phyloP scores from a whole-genome alignment of 2,888 invertebrate genomes.

The Bimastos eiseni region DNA sequence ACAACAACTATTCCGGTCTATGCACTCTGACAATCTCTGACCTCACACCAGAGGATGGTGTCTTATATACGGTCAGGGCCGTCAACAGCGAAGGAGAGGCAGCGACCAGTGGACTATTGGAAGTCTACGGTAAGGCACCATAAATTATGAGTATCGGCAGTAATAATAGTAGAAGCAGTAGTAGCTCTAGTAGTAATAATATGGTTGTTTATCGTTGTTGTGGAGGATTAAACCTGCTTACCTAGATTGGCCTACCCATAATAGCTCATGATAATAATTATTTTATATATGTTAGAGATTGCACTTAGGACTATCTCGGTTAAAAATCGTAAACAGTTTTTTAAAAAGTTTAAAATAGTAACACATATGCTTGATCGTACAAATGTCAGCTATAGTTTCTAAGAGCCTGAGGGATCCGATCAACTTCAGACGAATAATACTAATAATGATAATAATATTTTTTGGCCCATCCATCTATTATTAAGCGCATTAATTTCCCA shows the following conservation, averaged over 20 bases:
- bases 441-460: background rate
- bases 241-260: too few species aligned
- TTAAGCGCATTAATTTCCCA: background rate
- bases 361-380: too few species aligned
- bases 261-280: too few species aligned
- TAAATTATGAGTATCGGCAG: too few species aligned
- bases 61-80: conserved; percentile 40
- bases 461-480: background rate
- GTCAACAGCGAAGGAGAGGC: conserved; percentile 41
- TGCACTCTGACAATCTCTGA: conserved; percentile 39
- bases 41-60: conserved; percentile 40
- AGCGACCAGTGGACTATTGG: conserved; percentile 39
- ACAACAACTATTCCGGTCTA: conserved; percentile 37
- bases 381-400: too few species aligned
- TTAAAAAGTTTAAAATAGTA: too few species aligned
- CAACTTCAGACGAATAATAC: background rate
- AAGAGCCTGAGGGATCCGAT: too few species aligned
- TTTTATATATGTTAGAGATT: too few species aligned
- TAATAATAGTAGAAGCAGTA: background rate
- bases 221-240: too few species aligned
- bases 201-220: too few species aligned
- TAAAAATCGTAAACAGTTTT: too few species aligned
- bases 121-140: conserved; percentile 44
- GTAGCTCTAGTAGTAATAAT: background rate
- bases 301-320: too few species aligned